Evolutionary conservation across 1,140 invertebrate genomes (phyloP).

Genomic region (Micrasema minimum): DNA sequence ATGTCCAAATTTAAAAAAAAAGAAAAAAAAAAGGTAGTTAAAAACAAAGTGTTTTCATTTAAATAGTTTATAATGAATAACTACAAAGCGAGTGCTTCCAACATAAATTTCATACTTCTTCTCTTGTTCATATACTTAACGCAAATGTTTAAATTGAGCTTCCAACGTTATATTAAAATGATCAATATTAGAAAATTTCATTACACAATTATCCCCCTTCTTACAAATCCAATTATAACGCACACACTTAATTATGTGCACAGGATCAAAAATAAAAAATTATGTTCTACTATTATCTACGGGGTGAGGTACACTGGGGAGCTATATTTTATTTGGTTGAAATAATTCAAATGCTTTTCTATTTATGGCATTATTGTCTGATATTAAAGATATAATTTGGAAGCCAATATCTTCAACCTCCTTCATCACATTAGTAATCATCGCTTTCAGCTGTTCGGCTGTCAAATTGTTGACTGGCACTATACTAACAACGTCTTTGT

Average conservation of each 20-base stretch:
- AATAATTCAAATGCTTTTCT: constrained; percentile 3
- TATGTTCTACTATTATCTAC: constrained; percentile 8
- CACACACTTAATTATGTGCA: constrained; percentile 1
- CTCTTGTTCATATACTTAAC: no score
- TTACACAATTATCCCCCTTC: constrained; percentile 3
- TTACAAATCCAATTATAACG: constrained; percentile 11
- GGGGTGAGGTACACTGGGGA: background rate
- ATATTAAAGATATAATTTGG: constrained; percentile 6
- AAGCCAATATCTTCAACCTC: constrained; percentile 6
- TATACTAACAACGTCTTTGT: constrained; percentile 1
- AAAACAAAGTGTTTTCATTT: no score
- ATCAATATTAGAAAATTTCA: constrained; percentile 11
- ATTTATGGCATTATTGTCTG: constrained; percentile 11
- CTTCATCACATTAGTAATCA: background rate
- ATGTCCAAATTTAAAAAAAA: no score
- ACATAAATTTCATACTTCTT: no score
- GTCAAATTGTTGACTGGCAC: background rate
- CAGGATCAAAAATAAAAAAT: constrained; percentile 12
- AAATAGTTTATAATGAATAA: no score
- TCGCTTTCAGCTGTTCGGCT: background rate
- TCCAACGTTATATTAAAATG: background rate
- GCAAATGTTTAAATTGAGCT: background rate
- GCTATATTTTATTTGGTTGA: constrained; percentile 8
- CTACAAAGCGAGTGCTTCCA: no score
- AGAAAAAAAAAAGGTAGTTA: no score